Percentiles rank a stretch among this genome's conserved stretches.
Conservation (phyloP, 2,113 vertebrate genomes). For the Tamias sibiricus region DNA sequence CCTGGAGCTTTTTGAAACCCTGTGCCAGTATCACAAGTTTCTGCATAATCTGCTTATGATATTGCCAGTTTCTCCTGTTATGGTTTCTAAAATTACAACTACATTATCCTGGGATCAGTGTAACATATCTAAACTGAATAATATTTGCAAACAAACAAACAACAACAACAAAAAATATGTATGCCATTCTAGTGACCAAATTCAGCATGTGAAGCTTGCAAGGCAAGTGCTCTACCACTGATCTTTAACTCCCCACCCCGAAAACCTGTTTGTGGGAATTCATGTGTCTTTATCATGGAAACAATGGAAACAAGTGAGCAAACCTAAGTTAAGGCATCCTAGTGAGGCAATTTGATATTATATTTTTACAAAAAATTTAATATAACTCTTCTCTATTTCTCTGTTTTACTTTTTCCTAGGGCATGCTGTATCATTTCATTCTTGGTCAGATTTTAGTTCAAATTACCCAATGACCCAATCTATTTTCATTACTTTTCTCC, state of each 20-base stretch:
- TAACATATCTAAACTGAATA: neutral
- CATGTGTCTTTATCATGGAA: neutral
- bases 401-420: neutral
- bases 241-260: neutral
- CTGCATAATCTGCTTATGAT: too few relatives aligned
- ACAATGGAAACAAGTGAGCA: neutral
- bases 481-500: neutral
- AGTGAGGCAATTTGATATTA: neutral
- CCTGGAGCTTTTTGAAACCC: neutral
- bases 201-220: accelerated
- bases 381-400: neutral
- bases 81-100: neutral
- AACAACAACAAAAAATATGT: too few relatives aligned
- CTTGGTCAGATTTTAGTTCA: neutral
- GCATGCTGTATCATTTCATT: neutral
- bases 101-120: neutral
- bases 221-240: neutral
- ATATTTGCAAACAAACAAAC: neutral
- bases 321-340: neutral
- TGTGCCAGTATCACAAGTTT: neutral
- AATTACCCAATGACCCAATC: neutral
- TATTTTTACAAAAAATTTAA: neutral
- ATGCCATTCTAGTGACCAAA: neutral
- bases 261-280: neutral
- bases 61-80: neutral